Conservation (phyloP, 2,797 vertebrate species). For the Cottoperca gobio region DNA sequence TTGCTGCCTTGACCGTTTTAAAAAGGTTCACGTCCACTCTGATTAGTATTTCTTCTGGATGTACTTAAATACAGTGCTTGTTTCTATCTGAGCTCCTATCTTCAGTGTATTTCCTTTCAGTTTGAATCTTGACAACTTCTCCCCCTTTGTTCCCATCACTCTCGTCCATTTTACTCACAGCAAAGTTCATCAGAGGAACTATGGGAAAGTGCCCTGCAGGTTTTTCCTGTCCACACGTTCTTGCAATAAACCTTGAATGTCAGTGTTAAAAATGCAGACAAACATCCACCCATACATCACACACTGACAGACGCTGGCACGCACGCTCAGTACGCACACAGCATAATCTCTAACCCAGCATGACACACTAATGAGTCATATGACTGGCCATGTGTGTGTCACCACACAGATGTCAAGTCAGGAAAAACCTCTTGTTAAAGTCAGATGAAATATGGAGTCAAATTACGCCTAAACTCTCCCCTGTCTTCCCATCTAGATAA, state of each 20-base stretch:
- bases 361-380: constrained; percentile 54
- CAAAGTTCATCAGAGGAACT: constrained; percentile 36
- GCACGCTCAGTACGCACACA: not conserved
- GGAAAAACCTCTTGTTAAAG: constrained; percentile 48
- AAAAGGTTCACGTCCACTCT: constrained; percentile 36
- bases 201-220: constrained; percentile 61
- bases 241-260: constrained; percentile 47
- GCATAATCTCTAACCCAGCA: constrained; percentile 32
- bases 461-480: constrained; percentile 38
- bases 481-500: constrained; percentile 61
- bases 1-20: constrained; percentile 39
- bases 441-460: constrained; percentile 54
- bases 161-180: constrained; percentile 31
- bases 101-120: constrained; percentile 47
- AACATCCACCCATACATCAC: constrained; percentile 40
- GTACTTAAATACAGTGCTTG: constrained; percentile 17
- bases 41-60: constrained; percentile 35
- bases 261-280: constrained; percentile 47
- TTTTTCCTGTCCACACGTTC: constrained; percentile 64
- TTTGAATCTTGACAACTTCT: constrained; percentile 22
- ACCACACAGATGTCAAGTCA: constrained; percentile 49
- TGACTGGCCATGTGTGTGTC: constrained; percentile 35
- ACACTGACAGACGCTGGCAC: constrained; percentile 24
- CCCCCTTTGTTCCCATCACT: constrained; percentile 25
- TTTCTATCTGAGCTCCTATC: constrained; percentile 33